phyloP scores from a whole-genome alignment of 1,140 invertebrate species.

The Tachypleus tridentatus region DNA sequence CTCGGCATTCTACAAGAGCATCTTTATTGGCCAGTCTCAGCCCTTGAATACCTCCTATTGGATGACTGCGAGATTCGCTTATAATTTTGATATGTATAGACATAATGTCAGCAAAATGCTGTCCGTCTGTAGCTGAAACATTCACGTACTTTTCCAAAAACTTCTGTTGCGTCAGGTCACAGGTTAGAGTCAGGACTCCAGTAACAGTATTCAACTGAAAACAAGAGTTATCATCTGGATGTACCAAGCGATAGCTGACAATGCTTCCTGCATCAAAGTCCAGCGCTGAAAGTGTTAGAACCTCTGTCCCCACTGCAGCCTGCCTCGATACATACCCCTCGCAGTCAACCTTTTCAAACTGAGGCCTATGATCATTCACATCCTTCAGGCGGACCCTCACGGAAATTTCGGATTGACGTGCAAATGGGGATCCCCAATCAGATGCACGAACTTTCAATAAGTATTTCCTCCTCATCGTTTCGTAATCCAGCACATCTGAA shows the following conservation, averaged over 20 bases:
- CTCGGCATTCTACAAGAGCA: conserved; percentile 62
- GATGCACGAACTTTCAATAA: conserved; percentile 69
- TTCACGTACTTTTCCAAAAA: conserved; percentile 20
- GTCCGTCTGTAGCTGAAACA: conserved; percentile 80
- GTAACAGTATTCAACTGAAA: conserved; percentile 69
- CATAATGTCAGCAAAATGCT: conserved; percentile 74
- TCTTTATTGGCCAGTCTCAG: not conserved
- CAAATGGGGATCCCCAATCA: conserved; percentile 85
- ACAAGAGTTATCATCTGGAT: conserved; percentile 80
- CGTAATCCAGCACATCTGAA: conserved; percentile 72
- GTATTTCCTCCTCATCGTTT: conserved; percentile 65
- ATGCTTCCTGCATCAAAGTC: conserved; percentile 83
- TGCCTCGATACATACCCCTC: conserved; percentile 64
- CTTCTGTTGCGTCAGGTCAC: conserved; percentile 54
- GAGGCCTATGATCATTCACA: conserved; percentile 86
- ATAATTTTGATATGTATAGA: conserved; percentile 57
- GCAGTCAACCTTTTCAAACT: conserved; percentile 58
- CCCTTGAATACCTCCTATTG: conserved; percentile 3
- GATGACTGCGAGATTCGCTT: conserved; percentile 26
- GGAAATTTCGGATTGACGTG: conserved; percentile 76
- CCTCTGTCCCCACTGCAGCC: conserved; percentile 61
- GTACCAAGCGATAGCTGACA: conserved; percentile 72
- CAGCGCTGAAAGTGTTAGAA: conserved; percentile 83
- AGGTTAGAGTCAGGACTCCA: conserved; percentile 53
- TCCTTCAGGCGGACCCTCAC: conserved; percentile 66